Evolutionary conservation across 2,888 invertebrate genomes (phyloP), one percentile per base, ranked within the genome.

Genomic region (Boloria selene): DNA sequence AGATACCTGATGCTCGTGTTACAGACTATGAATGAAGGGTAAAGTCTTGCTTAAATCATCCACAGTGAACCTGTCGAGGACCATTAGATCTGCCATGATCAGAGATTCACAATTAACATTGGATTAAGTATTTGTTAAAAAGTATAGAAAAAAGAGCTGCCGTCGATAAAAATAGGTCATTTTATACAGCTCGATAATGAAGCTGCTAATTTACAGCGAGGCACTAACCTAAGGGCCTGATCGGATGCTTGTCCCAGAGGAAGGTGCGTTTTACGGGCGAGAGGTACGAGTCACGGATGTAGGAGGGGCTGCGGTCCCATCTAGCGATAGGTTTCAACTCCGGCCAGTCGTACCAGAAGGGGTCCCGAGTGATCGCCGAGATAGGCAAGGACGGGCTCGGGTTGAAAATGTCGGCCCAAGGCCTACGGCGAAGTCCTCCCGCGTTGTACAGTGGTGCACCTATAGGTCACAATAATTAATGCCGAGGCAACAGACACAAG

Each of bases 241-340:
- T 94, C 86, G 97, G 97, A 92, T 97, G 97, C 92, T 95, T 96
- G 91, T 95, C 95, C 97, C 97, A 97, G 83, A 97, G 94, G 93
- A 96, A 97, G 91, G 95, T 96, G 93, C 96, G 96, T 94, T 97
- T 97, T 87, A 97, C 94, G 71, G 97, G 97, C 83, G 97, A 97
- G 89, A 97, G 95, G 93, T 96, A 97, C 83, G 97, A 97, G 93
- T 96, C 96, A 77, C 97, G 94, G 85, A 97, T 93, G 93, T 95
- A 95, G 87, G 95, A 96, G 71, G 96, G 96, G 85, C 95, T 94
- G 85, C 93, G 94, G 86, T 95, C 94, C 93, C 94, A 94, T 79
- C 94, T 93, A 72, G 95, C 94, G 88, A 95, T 93, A 74, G 97
- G 97, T 86, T 94, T 94, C 88, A 96, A 94, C 88, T 95, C 95